Percentiles rank a stretch among this genome's conserved stretches.
Evolutionary conservation across 2,888 invertebrate species (phyloP).

Genomic region (Glaucopsyche alexis): DNA sequence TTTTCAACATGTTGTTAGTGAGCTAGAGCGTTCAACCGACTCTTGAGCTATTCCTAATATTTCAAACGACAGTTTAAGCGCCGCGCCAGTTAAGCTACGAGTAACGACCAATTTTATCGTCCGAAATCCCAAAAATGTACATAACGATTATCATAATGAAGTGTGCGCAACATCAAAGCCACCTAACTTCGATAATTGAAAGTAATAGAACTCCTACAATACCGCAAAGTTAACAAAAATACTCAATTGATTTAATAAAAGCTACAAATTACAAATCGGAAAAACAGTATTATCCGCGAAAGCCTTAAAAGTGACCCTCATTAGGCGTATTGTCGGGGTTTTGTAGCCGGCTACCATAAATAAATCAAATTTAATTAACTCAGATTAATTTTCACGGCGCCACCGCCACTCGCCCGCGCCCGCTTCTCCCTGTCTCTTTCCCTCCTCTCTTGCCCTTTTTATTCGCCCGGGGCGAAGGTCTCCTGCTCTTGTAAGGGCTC

Average conservation of each 20-base stretch:
- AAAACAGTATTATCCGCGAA: conserved; percentile 67
- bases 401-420: conserved; percentile 48
- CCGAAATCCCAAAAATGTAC: too few species aligned
- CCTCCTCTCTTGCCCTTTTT: conserved; percentile 60
- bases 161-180: neutral
- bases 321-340: conserved; percentile 75
- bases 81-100: too few species aligned
- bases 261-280: conserved; percentile 66
- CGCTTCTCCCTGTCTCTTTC: neutral
- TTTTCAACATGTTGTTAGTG: too few species aligned
- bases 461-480: conserved; percentile 66
- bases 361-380: conserved; percentile 81
- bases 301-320: conserved; percentile 75
- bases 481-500: conserved; percentile 68
- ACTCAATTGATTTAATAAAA: conserved; percentile 31
- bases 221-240: conserved; percentile 1
- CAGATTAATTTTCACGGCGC: conserved; percentile 77
- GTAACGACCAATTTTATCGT: too few species aligned
- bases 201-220: neutral
- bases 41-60: too few species aligned
- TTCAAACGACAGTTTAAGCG: too few species aligned
- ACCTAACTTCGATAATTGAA: neutral
- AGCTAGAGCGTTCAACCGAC: too few species aligned
- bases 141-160: neutral
- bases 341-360: conserved; percentile 71